Conservation (phyloP, 2,797 vertebrate species). For the Neostethus bicornis region DNA sequence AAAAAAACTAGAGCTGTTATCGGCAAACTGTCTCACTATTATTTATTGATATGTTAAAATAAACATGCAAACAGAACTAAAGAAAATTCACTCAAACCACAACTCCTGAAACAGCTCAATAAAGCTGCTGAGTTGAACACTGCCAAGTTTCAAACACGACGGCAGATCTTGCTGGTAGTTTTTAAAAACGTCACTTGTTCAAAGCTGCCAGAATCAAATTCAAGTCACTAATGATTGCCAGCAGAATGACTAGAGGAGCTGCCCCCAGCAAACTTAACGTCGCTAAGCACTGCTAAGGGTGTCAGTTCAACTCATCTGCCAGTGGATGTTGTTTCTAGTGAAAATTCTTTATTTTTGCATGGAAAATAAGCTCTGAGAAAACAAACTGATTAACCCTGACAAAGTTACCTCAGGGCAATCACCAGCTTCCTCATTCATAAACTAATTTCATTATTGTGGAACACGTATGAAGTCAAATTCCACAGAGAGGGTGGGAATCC, state of each 20-base stretch:
- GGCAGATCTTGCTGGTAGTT: background rate
- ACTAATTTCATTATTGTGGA: too few species aligned
- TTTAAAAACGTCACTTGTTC: background rate
- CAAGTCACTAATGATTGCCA: background rate
- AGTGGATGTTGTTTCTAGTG: background rate
- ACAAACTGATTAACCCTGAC: too few species aligned
- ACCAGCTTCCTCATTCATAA: background rate
- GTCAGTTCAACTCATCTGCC: slow-evolving; percentile 16
- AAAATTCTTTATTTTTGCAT: too few species aligned
- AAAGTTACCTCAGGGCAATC: background rate
- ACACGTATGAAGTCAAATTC: background rate
- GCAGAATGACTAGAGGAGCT: background rate
- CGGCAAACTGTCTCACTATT: background rate
- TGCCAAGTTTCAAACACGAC: too few species aligned
- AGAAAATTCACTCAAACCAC: background rate
- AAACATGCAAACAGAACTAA: background rate
- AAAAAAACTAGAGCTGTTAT: background rate
- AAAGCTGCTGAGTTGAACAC: too few species aligned
- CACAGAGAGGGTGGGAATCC: background rate
- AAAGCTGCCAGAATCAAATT: slow-evolving; percentile 12
- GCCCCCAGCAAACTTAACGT: background rate
- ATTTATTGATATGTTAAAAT: background rate
- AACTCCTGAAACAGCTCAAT: too few species aligned
- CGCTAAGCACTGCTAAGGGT: slow-evolving; percentile 20
- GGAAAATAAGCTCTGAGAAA: too few species aligned